Percentiles rank a stretch among this genome's conserved stretches.
Evolutionary conservation across 2,797 vertebrate genomes (phyloP).

Genomic region (Parotocinclus haroldoi): DNA sequence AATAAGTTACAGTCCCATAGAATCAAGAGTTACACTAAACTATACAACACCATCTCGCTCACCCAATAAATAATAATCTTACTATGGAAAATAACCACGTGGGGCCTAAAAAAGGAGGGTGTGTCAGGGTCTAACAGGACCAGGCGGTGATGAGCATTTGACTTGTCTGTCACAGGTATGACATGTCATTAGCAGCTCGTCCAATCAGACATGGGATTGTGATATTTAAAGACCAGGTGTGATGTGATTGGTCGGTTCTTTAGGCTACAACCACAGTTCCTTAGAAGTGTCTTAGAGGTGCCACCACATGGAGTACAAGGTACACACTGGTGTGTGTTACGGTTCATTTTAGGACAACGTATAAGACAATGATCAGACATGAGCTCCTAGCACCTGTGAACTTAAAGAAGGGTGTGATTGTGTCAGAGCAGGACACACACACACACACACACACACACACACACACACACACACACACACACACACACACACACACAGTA

Average conservation of each 20-base stretch:
- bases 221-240: not conserved
- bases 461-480: too few relatives aligned
- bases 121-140: constrained; percentile 49
- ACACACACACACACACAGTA: too few relatives aligned
- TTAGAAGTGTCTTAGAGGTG: constrained; percentile 12
- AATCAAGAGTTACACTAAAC: constrained; percentile 77
- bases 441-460: constrained; percentile 12
- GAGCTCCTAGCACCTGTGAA: not conserved
- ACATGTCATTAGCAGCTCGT: not conserved
- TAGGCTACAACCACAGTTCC: not conserved
- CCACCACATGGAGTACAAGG: not conserved
- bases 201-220: constrained; percentile 4
- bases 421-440: not conserved
- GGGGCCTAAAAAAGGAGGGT: constrained; percentile 40
- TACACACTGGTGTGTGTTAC: not conserved
- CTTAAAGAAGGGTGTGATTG: not conserved
- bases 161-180: constrained; percentile 1
- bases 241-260: constrained; percentile 8
- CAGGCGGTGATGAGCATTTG: constrained; percentile 2
- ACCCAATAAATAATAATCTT: constrained; percentile 77
- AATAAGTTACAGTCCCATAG: constrained; percentile 97
- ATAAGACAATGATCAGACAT: not conserved
- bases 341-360: constrained; percentile 4
- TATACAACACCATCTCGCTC: constrained; percentile 76
- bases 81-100: constrained; percentile 67